A percentile compares a stretch with the other conserved stretches of the same genome.
phyloP scores from a whole-genome alignment of 2,797 vertebrate genomes.

The Emydoidea blandingii region DNA sequence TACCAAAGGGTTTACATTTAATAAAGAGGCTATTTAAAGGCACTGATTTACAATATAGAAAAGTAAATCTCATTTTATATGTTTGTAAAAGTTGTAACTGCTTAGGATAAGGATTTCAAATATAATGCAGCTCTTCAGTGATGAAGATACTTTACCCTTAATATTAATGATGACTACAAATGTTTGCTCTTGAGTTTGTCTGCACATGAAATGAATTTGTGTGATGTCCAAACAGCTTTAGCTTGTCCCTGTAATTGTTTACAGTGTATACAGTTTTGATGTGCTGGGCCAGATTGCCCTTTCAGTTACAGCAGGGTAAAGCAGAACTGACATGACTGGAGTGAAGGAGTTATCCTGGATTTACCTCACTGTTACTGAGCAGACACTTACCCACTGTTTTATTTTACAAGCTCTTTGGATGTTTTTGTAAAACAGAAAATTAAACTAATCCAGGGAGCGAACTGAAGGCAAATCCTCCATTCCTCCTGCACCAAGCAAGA shows the following conservation, averaged over 20 bases:
- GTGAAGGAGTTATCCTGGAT: background rate
- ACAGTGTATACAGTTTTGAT: background rate
- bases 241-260: constrained; percentile 55
- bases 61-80: background rate
- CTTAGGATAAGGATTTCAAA: constrained; percentile 53
- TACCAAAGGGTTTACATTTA: background rate
- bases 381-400: constrained; percentile 17
- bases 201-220: constrained; percentile 53
- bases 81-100: background rate
- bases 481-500: constrained; percentile 18
- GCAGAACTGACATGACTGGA: constrained; percentile 14
- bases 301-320: constrained; percentile 19
- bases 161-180: background rate
- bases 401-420: background rate
- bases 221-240: constrained; percentile 57
- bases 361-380: background rate
- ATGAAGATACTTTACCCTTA: background rate
- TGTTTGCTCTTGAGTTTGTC: constrained; percentile 4
- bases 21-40: background rate
- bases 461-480: constrained; percentile 25
- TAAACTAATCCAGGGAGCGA: background rate
- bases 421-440: constrained; percentile 22
- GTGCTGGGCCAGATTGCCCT: background rate
- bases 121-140: constrained; percentile 8
- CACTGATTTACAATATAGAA: background rate